phyloP scores from a whole-genome alignment of 2,113 vertebrate species.

The Eublepharis macularius region DNA sequence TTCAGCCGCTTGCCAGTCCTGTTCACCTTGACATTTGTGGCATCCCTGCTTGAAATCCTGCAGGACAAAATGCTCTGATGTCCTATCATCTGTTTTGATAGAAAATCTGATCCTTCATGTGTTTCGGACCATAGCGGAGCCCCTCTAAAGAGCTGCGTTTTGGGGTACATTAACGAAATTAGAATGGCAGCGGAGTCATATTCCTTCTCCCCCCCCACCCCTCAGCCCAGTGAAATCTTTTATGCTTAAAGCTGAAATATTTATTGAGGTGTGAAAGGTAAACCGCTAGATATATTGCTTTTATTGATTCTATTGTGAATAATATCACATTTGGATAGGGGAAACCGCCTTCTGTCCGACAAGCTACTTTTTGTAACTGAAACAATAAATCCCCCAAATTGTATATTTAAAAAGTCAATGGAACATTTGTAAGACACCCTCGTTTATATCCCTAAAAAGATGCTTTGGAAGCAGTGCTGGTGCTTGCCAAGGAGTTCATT shows the following conservation, averaged over 20 bases:
- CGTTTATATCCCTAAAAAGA: slow-evolving; percentile 37
- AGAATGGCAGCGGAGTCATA: neutral
- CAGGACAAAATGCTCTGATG: neutral
- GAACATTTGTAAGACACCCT: slow-evolving; percentile 24
- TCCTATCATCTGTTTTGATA: accelerated
- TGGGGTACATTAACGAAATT: neutral
- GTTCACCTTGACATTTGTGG: too few species aligned
- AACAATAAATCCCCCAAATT: slow-evolving; percentile 48
- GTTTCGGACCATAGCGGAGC: neutral
- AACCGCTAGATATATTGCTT: slow-evolving; percentile 34
- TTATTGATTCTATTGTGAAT: slow-evolving; percentile 45
- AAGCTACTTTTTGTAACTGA: slow-evolving; percentile 53
- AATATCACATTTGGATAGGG: slow-evolving; percentile 38
- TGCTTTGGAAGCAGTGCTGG: slow-evolving; percentile 9
- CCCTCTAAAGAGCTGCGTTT: neutral
- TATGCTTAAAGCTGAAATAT: neutral
- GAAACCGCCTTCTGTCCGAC: slow-evolving; percentile 36
- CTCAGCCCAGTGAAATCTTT: neutral
- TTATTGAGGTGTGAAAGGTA: slow-evolving; percentile 45
- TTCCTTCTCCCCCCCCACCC: neutral
- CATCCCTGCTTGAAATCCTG: neutral
- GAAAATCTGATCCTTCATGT: neutral
- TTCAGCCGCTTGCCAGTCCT: too few species aligned
- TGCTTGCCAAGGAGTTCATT: slow-evolving; percentile 26
- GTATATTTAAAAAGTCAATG: slow-evolving; percentile 49